Evolutionary conservation across 2,113 vertebrate genomes (phyloP).

Genomic region (Todiramphus chloris): DNA sequence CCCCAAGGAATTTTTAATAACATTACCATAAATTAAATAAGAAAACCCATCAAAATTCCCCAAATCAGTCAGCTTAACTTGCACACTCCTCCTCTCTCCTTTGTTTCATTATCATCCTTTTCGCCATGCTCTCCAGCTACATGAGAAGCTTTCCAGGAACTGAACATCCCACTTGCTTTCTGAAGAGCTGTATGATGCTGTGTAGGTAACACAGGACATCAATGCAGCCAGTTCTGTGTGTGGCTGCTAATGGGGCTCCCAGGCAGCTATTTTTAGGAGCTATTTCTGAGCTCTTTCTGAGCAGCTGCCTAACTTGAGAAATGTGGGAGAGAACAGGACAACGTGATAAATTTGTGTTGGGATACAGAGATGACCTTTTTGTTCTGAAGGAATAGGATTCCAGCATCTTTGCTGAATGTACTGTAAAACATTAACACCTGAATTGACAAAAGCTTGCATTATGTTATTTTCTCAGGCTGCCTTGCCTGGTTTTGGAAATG

Average conservation of each 20-base stretch:
- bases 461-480: neutral
- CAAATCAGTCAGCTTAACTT: neutral
- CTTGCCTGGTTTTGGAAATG: neutral
- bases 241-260: neutral
- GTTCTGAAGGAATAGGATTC: neutral
- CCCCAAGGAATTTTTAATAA: conserved; percentile 8
- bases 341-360: neutral
- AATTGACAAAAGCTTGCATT: conserved; percentile 7
- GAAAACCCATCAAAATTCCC: neutral
- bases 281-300: neutral
- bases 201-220: neutral
- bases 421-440: conserved; percentile 1
- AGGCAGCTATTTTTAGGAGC: neutral
- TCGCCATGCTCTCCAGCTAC: neutral
- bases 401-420: neutral
- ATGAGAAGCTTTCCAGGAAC: neutral
- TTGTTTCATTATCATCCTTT: neutral
- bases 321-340: neutral
- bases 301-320: neutral
- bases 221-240: neutral
- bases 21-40: neutral
- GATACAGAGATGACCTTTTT: neutral
- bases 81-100: neutral
- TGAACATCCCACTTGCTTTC: neutral
- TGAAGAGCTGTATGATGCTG: neutral